phyloP scores from a whole-genome alignment of 2,113 vertebrate genomes.

The Halichoerus grypus region DNA sequence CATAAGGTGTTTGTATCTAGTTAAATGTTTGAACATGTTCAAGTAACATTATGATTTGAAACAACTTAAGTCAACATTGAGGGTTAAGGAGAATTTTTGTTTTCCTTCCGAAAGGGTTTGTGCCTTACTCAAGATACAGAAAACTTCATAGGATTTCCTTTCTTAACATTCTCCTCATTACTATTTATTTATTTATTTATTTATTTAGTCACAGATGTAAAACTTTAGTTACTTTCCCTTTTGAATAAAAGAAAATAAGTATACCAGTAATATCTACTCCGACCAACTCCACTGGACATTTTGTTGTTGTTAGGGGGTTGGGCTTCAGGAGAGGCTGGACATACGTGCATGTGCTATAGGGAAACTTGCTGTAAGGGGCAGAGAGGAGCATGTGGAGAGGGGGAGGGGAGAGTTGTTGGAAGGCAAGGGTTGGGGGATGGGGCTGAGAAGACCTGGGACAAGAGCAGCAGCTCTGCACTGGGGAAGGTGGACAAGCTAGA shows the following conservation, averaged over 20 bases:
- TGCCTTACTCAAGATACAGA: background rate
- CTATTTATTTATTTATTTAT: background rate
- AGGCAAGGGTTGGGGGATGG: too few species aligned
- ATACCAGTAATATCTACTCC: background rate
- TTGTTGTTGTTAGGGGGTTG: background rate
- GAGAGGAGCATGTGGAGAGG: background rate
- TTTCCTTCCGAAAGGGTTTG: background rate
- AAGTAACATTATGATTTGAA: constrained; percentile 72
- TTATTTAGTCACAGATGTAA: constrained; percentile 18
- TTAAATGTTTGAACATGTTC: constrained; percentile 69
- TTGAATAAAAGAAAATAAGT: background rate
- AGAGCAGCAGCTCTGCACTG: background rate
- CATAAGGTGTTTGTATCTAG: constrained; percentile 71
- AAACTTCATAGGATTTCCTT: background rate
- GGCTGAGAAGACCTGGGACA: background rate
- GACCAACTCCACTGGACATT: background rate
- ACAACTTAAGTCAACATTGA: constrained; percentile 68
- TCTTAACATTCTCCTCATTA: background rate
- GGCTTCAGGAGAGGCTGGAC: background rate
- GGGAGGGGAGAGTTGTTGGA: accelerated
- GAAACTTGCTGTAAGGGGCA: background rate
- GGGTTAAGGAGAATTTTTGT: background rate
- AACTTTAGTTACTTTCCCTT: constrained; percentile 39
- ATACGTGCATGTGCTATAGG: accelerated
- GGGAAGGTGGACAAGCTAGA: background rate